A percentile compares a stretch with the other conserved stretches of the same genome.
Evolutionary conservation across 2,113 vertebrate genomes (phyloP).

Genomic region (Chelonoidis abingdonii): DNA sequence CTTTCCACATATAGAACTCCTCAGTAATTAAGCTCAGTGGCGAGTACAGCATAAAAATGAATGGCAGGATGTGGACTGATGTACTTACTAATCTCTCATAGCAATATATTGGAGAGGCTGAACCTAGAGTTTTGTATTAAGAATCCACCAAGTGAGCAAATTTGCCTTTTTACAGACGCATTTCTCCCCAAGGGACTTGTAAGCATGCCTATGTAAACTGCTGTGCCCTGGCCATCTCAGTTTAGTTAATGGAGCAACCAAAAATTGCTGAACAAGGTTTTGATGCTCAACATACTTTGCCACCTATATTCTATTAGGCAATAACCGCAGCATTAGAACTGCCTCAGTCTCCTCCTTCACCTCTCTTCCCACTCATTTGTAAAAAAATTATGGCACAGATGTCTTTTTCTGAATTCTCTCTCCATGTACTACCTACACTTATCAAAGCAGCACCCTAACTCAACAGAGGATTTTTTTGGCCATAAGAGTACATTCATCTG

Average conservation of each 20-base stretch:
- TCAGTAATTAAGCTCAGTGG: constrained; percentile 70
- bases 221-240: not conserved
- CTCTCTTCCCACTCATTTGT: not conserved
- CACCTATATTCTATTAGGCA: not conserved
- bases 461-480: constrained; percentile 54
- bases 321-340: not conserved
- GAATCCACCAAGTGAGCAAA: constrained; percentile 66
- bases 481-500: constrained; percentile 66
- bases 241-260: not conserved
- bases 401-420: not conserved
- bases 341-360: not conserved
- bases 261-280: not conserved
- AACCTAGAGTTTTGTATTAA: constrained; percentile 67
- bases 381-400: not conserved
- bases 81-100: constrained; percentile 67
- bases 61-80: constrained; percentile 67
- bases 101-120: constrained; percentile 72
- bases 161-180: constrained; percentile 60
- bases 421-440: not conserved
- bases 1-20: constrained; percentile 47
- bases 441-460: constrained; percentile 45
- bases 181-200: constrained; percentile 62
- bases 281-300: not conserved
- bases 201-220: constrained; percentile 38
- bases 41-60: constrained; percentile 64